Base-by-base conservation (phyloP, 2,797 vertebrate species). In the Jordanella pulchra region DNA sequence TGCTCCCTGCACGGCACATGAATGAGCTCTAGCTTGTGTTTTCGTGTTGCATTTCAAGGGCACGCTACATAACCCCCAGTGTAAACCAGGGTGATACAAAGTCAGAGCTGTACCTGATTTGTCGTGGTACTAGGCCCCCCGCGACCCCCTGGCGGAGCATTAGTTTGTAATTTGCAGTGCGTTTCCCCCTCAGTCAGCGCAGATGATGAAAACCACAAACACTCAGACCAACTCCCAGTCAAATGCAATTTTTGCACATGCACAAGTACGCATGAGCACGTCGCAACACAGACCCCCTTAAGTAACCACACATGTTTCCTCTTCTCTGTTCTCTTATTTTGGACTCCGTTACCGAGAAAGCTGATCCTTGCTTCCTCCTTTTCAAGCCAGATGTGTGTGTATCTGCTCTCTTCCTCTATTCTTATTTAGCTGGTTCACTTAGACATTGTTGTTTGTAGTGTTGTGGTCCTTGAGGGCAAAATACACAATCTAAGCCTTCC, bases 301-400 rank as follows among this genome's bases (percentile, higher is more conserved):
- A 83, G 65, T 75, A 89, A 91, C 88, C 86, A 66, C 90, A 88
- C 65, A 69, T 65, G 72, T 90, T 93, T 91, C 90, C 90, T 90
- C 86, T 93, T 93, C 89, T 92, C 91, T 93, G 81, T 89, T 86
- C 82, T 92, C 86, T 92, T 92, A 91, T 93, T 94, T 92, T 90
- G 83, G 89, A 92, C 86, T 75, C 80, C 76, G 86, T 91, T 93
- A 89, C 90, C 84, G 87, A 93, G 90, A 94, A 91, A 76, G 65
- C 53, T 75, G 3, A 76, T 91, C 88, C 87, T 85, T 86, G 84
- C 91, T 94, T 94, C 93, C 93, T 91, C 89, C 91, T 93, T 93
- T 91, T 82, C 76, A 77, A 67, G 87, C 83, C 93, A 94, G 93
- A 93, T 94, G 93, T 92, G 82, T 77, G 75, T 77, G 75, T 79